These are phyloP conservation scores for Leptinotarsa defecta DNA, from an alignment of 1,140 invertebrate species.

Conservation along the genomic window DNA sequence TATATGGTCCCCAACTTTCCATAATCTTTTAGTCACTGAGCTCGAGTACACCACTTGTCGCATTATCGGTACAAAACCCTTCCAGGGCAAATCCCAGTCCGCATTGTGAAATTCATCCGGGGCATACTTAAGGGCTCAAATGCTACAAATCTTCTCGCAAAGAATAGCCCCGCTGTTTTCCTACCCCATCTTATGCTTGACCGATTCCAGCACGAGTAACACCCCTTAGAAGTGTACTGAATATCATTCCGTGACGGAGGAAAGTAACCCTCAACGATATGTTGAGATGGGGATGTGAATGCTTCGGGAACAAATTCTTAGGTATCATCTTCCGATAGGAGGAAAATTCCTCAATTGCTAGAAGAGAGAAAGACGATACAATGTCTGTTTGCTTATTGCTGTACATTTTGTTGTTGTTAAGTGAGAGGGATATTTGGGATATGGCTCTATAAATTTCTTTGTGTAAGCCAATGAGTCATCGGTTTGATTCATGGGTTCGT, in stretches of 20 bases:
- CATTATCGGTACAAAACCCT: constrained; percentile 18
- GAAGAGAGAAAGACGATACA: background rate
- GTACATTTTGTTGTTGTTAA: background rate
- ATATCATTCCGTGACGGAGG: background rate
- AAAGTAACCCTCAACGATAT: no score
- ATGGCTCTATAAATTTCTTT: background rate
- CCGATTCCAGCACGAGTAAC: background rate
- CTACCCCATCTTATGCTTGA: constrained; percentile 11
- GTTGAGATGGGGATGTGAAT: no score
- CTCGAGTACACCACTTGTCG: constrained; percentile 7
- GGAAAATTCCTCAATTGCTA: background rate
- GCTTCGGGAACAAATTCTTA: background rate
- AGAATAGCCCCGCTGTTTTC: constrained; percentile 19
- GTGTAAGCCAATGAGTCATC: background rate
- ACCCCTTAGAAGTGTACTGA: background rate
- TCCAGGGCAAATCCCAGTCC: constrained; percentile 1
- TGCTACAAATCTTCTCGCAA: constrained; percentile 24
- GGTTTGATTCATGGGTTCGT: background rate
- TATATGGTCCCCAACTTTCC: no score
- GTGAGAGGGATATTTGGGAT: background rate
- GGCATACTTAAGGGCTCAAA: constrained; percentile 24
- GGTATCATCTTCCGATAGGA: background rate
- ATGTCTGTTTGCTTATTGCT: constrained; percentile 8
- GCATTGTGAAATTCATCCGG: constrained; percentile 10
- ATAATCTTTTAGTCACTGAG: background rate